A percentile compares a stretch with the other conserved stretches of the same genome.
Conservation (phyloP, 2,113 vertebrate genomes). For the Nesogale talazaci region DNA sequence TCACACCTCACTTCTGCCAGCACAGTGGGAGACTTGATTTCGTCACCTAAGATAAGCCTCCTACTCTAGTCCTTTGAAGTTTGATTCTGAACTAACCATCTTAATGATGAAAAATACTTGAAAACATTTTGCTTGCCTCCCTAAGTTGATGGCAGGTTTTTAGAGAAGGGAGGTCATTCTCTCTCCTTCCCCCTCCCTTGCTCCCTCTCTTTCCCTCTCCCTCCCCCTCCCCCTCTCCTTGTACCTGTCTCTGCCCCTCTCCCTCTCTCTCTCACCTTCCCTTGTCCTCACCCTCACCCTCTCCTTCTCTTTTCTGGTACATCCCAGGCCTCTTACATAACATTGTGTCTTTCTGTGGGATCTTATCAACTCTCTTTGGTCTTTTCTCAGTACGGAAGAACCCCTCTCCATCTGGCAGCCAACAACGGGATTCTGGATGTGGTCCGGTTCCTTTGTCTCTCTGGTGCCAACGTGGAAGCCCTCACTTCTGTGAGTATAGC, state of each 20-base stretch:
- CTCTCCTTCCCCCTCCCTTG: too few relatives aligned
- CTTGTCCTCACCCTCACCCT: too few relatives aligned
- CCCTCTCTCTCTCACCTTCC: too few relatives aligned
- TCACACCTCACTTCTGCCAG: neutral
- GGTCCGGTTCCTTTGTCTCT: constrained; percentile 95
- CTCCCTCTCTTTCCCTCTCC: too few relatives aligned
- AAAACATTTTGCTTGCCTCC: neutral
- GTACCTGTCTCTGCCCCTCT: too few relatives aligned
- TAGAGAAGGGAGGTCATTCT: neutral
- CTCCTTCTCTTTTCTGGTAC: neutral
- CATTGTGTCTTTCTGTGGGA: neutral
- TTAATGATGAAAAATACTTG: constrained; percentile 1
- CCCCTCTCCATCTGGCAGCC: constrained; percentile 95
- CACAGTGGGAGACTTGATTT: constrained; percentile 25
- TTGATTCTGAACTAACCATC: constrained; percentile 3
- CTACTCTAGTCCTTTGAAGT: neutral
- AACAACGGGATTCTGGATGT: constrained; percentile 95
- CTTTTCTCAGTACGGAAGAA: constrained; percentile 91
- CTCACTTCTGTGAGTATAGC: constrained; percentile 91
- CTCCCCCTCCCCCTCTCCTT: too few relatives aligned
- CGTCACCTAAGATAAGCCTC: neutral
- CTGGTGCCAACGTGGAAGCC: constrained; percentile 93
- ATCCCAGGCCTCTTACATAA: neutral
- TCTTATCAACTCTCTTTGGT: too few relatives aligned
- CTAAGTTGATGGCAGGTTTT: neutral